Percentiles rank a stretch among this genome's conserved stretches.
Evolutionary conservation across 2,113 vertebrate genomes (phyloP).

Genomic region (Syrrhaptes paradoxus): DNA sequence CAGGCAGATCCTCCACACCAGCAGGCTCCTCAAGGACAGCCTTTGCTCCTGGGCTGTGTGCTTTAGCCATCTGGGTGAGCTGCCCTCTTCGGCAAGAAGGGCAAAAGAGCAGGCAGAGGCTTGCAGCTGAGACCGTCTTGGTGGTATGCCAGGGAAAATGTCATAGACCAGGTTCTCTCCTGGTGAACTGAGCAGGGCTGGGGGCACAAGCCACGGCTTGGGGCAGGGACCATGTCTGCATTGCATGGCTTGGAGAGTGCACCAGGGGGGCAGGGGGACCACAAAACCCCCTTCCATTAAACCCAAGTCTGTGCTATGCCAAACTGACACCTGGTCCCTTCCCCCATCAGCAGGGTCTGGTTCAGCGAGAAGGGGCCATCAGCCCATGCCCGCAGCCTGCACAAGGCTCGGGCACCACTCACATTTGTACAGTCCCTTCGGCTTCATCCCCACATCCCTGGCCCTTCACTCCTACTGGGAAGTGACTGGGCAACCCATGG

Average conservation of each 20-base stretch:
- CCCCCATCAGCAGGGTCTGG: not conserved
- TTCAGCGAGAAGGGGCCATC: not conserved
- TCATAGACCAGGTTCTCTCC: not conserved
- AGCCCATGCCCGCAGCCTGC: not conserved
- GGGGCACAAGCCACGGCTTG: not conserved
- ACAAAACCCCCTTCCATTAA: not conserved
- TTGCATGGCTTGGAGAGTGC: no score
- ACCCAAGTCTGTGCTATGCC: not conserved
- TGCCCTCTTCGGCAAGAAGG: not conserved
- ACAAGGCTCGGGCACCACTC: not conserved
- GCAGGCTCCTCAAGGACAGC: not conserved
- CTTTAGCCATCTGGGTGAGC: not conserved
- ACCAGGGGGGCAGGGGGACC: not conserved
- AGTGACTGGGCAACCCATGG: not conserved
- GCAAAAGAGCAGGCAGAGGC: not conserved
- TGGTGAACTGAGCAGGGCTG: not conserved
- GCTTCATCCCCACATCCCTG: not conserved
- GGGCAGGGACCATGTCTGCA: not conserved
- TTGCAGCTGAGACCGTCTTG: accelerated
- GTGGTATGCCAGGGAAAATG: not conserved
- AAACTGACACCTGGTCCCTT: not conserved
- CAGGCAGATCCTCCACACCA: not conserved
- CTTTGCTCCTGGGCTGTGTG: not conserved
- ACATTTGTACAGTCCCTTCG: not conserved
- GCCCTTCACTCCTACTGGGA: no score